Base-by-base conservation (phyloP, 2,113 vertebrate genomes). In the Hippocampus mohnikei region DNA sequence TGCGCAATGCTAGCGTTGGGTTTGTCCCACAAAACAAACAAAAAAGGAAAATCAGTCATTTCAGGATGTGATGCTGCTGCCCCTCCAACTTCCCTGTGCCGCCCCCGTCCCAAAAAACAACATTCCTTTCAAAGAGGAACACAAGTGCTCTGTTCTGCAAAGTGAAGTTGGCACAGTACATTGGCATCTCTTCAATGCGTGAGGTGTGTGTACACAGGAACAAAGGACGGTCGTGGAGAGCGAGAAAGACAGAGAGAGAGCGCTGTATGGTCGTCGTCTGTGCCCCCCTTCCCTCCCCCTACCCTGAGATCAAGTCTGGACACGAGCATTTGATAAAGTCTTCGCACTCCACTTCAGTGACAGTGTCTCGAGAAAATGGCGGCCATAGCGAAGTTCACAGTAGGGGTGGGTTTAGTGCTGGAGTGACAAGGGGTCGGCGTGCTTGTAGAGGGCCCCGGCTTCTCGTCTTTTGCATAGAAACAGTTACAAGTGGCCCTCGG, bases 391-490 rank as follows among this genome's bases (percentile, higher is more conserved):
- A 77, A 81, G 76, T 79, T 81, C 79, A 33, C 71, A 72, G 83
- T 75, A 74, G 72, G 74, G 80, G 79, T 18, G 73, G 76, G 80
- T 81, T 67, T 74, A 83, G 70, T 80, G 72, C 78, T 81, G 76
- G 29, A 64, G 78, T 77, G 67, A 73, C 77, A 66, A 84, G 69
- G 76, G 66, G 85, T 82, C 79, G 85, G 85, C 81, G 63, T 84
- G 73, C 80, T 65, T 83, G 81, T 85, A 73, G 81, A 83, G 80
- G 81, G 81, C 84, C 89, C 80, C 81, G 74, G 80, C 76, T 82
- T 88, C 82, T 87, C 76, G 74, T 88, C 81, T 90, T 88, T 93
- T 93, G 92, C 92, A 93, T 93, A 93, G 92, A 91, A 91, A 91
- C 87, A 88, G 89, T 89, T 86, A 80, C 58, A 73, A 84, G 88